A percentile compares a stretch with the other conserved stretches of the same genome.
phyloP scores from a whole-genome alignment of 2,797 vertebrate genomes.

The Philypnodon macrostomus region DNA sequence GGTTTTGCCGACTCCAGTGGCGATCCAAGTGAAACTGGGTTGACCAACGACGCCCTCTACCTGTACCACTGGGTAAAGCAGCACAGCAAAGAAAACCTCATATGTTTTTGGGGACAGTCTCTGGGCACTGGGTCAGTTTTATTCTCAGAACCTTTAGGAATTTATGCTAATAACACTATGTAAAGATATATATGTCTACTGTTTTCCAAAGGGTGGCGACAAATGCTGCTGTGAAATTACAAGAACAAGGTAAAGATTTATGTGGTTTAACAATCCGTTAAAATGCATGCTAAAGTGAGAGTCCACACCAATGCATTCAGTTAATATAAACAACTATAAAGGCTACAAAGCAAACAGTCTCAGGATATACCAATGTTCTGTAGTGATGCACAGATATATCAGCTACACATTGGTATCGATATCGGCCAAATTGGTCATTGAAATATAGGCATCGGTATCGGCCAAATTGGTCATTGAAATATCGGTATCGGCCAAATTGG shows the following conservation, averaged over 20 bases:
- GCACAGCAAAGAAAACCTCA: slow-evolving; percentile 55
- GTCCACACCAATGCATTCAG: too few relatives aligned
- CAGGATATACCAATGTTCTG: too few relatives aligned
- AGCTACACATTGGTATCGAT: too few relatives aligned
- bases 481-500: too few relatives aligned
- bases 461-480: too few relatives aligned
- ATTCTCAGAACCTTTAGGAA: background rate
- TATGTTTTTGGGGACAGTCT: slow-evolving; percentile 88
- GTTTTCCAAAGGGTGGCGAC: slow-evolving; percentile 77
- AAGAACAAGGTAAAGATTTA: slow-evolving; percentile 76
- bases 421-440: too few relatives aligned
- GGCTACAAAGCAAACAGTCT: too few relatives aligned
- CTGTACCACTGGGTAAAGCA: slow-evolving; percentile 83
- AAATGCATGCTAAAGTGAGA: too few relatives aligned
- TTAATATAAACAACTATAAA: too few relatives aligned
- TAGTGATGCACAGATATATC: too few relatives aligned
- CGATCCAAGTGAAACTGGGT: slow-evolving; percentile 78
- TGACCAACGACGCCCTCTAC: slow-evolving; percentile 79
- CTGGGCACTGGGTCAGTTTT: slow-evolving; percentile 83
- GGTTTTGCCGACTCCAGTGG: slow-evolving; percentile 87
- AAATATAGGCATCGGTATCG: too few relatives aligned
- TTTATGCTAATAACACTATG: too few relatives aligned
- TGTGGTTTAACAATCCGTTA: background rate
- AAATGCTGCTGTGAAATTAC: slow-evolving; percentile 74
- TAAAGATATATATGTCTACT: background rate